Conservation (phyloP, 92 coral and sea anemone species). For the Plumapathes pennacea region DNA sequence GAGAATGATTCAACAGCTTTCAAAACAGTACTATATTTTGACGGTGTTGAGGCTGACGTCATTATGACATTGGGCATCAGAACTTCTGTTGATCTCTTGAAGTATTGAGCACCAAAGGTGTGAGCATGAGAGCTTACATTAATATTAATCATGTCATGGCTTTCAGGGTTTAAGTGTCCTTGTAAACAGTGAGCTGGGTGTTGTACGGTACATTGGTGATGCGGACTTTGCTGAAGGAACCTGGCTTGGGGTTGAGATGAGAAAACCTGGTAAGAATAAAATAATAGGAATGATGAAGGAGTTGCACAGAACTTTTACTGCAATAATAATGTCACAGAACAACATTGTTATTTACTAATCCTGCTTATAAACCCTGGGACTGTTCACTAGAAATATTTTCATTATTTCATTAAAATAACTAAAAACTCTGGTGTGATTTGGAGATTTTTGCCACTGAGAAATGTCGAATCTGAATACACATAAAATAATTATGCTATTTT, state of each 20-base stretch:
- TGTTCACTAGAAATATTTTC: too few species aligned
- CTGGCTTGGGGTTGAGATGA: conserved; percentile 92
- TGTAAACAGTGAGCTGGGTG: conserved; percentile 87
- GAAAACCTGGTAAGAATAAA: conserved; percentile 71
- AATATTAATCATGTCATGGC: background rate
- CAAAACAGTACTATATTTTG: background rate
- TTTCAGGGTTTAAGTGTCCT: conserved; percentile 79
- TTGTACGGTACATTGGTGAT: conserved; percentile 79
- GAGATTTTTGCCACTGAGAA: too few species aligned
- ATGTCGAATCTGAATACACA: too few species aligned
- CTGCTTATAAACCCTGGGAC: too few species aligned
- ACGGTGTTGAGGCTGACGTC: background rate
- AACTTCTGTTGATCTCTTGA: too few species aligned
- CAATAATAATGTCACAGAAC: background rate
- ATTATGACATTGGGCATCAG: background rate
- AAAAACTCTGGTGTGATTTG: too few species aligned
- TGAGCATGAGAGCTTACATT: background rate
- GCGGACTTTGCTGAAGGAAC: conserved; percentile 84
- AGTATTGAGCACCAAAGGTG: too few species aligned
- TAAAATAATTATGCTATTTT: too few species aligned
- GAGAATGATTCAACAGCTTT: background rate
- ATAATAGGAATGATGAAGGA: background rate
- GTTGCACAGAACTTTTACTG: too few species aligned
- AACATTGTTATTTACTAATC: background rate
- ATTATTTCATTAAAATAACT: background rate